Conservation (phyloP, 1,140 invertebrate species). For the Rhizoglyphus robini region DNA sequence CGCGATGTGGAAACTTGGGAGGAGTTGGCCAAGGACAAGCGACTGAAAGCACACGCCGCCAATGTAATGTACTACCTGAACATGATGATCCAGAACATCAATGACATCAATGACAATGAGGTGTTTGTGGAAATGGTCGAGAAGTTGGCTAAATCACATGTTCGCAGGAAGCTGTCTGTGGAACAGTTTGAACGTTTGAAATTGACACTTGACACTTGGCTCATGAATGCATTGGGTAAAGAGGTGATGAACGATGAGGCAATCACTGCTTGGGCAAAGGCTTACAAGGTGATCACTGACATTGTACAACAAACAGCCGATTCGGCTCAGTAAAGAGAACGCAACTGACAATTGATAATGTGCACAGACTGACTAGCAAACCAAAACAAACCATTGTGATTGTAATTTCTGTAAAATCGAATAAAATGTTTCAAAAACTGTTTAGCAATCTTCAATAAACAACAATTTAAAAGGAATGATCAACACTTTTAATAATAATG, state of each 20-base stretch:
- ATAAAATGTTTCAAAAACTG: no score
- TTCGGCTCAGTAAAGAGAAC: no score
- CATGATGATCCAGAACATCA: slow-evolving; percentile 46
- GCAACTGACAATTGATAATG: no score
- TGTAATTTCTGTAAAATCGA: no score
- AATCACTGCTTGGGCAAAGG: slow-evolving; percentile 39
- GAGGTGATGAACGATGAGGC: slow-evolving; percentile 34
- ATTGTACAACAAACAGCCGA: no score
- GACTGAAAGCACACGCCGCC: slow-evolving; percentile 51
- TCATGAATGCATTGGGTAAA: slow-evolving; percentile 33
- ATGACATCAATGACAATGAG: slow-evolving; percentile 47
- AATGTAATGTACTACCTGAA: slow-evolving; percentile 49
- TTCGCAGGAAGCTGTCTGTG: slow-evolving; percentile 37
- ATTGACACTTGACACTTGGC: slow-evolving; percentile 32
- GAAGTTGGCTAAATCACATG: slow-evolving; percentile 48
- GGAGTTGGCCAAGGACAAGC: slow-evolving; percentile 42
- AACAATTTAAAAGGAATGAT: no score
- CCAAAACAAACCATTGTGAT: no score
- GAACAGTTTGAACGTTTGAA: slow-evolving; percentile 41
- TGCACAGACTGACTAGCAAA: no score
- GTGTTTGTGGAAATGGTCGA: slow-evolving; percentile 46
- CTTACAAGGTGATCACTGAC: slow-evolving; percentile 23
- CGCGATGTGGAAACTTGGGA: slow-evolving; percentile 43
- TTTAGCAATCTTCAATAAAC: no score
- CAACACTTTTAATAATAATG: no score